These are phyloP conservation scores for Tetragonula carbonaria DNA, from an alignment of 2,888 invertebrate genomes.

Conservation along the genomic window DNA sequence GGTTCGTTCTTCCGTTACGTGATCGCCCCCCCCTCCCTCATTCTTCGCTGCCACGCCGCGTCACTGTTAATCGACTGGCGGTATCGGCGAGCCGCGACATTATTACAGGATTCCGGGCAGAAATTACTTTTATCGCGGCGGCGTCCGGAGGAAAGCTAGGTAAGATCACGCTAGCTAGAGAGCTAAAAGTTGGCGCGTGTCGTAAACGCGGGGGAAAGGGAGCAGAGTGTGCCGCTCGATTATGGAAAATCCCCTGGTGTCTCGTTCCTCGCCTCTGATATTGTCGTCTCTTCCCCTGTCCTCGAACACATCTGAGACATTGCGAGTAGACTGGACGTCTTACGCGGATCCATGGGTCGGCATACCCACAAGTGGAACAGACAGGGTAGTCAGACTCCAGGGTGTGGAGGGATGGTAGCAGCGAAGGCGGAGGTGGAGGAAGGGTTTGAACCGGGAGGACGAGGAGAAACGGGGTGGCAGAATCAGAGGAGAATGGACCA, in stretches of 20 bases:
- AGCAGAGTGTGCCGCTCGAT: conserved; percentile 49
- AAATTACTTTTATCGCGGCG: conserved; percentile 42
- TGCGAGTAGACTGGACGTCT: conserved; percentile 67
- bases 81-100: conserved; percentile 16
- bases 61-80: conserved; percentile 15
- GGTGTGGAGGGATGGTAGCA: conserved; percentile 31
- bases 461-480: conserved; percentile 68
- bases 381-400: conserved; percentile 8
- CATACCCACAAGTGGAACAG: conserved; percentile 61
- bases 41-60: no score
- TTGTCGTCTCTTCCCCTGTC: conserved; percentile 41
- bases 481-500: conserved; percentile 82
- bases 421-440: conserved; percentile 40
- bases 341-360: conserved; percentile 69
- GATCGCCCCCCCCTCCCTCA: neutral
- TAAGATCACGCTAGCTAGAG: conserved; percentile 3
- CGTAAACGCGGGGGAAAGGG: conserved; percentile 32
- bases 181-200: conserved; percentile 43
- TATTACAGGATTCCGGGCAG: conserved; percentile 31
- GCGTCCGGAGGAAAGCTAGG: neutral
- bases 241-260: conserved; percentile 64
- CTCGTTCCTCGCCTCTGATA: conserved; percentile 53
- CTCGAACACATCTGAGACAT: conserved; percentile 44
- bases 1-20: neutral
- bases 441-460: conserved; percentile 66